Evolutionary conservation across 2,888 invertebrate genomes (phyloP), one percentile per base, ranked within the genome.

Genomic region (Globia sparganii): DNA sequence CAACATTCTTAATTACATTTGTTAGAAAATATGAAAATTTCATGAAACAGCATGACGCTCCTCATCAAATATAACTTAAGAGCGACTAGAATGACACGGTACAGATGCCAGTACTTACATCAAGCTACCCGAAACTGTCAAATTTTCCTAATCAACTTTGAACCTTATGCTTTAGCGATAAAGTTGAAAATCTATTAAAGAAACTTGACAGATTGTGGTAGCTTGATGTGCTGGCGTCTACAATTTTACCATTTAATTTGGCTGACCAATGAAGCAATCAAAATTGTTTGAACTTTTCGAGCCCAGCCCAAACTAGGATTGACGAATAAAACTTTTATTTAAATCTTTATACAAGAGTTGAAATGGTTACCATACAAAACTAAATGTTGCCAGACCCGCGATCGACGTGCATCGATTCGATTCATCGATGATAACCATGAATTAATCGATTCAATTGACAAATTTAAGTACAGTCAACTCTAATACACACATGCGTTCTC

Each of bases 341-440:
- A 75, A 75, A 61, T 40, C 56, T 75, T 81, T 80, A 61, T 61
- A 80, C 76, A 80, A n/a, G 11, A 49, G 31, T 61, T 28, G 11
- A 80, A 49, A 76, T 34, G 66, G 40, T 53, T 66, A 68, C 40
- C 62, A 49, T 64, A 64, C 6, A 49, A 65, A 43, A 34, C 18
- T 25, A 9, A 69, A 61, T 61, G 69, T 46, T 59, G 53, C 77
- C 34, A 66, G 46, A 66, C 82, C 28, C 25, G 31, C 56, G 61
- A 79, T 58, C 21, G n/a, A 67, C 34, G 31, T 28, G 21, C 43
- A 62, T 46, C 11, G 37, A 68, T 13, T 56, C 8, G 3, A 31
- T 46, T 28, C 1, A 61, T 53, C 37, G 34, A 37, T 1, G 25
- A 49, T n/a, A 4, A 31, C 8, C 13, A n/a, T 46, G 31, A 4